Conservation (phyloP, 1,140 invertebrate species). For the Halictus rubicundus region DNA sequence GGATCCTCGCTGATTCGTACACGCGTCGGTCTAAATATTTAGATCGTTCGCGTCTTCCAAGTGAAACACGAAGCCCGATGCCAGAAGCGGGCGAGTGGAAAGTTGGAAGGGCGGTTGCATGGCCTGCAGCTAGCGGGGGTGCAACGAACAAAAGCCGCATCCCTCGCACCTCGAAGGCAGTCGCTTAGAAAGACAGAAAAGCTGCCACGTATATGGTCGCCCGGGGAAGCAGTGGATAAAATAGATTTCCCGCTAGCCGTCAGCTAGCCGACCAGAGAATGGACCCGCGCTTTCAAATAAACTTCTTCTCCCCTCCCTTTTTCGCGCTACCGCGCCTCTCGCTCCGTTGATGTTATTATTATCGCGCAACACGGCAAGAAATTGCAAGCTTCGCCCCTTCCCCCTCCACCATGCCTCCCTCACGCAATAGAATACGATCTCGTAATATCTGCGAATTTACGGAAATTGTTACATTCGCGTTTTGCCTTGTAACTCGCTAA, state of each 20-base stretch:
- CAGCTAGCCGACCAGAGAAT: background rate
- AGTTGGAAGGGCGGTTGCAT: constrained; percentile 26
- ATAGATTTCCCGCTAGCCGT: constrained; percentile 39
- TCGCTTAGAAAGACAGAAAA: constrained; percentile 37
- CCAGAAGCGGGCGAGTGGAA: constrained; percentile 15
- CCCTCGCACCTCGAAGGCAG: constrained; percentile 50
- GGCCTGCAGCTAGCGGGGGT: constrained; percentile 30
- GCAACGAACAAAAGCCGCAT: constrained; percentile 53
- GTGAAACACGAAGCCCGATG: constrained; percentile 38
- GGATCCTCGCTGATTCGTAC: no score
- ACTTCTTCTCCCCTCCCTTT: background rate
- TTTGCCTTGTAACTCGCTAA: no score
- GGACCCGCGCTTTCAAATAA: background rate
- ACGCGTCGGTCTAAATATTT: constrained; percentile 54
- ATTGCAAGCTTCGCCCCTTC: no score
- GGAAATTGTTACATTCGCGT: no score
- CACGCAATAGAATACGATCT: no score
- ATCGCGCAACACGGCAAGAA: no score
- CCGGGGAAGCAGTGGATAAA: constrained; percentile 21
- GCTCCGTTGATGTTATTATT: no score
- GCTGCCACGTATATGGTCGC: background rate
- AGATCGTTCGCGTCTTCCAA: constrained; percentile 17
- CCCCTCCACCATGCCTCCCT: no score
- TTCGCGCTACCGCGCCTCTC: no score
- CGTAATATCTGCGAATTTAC: no score